These are phyloP conservation scores for Ploceus nigricollis DNA, from an alignment of 2,113 vertebrate genomes.

Conservation along the genomic window DNA sequence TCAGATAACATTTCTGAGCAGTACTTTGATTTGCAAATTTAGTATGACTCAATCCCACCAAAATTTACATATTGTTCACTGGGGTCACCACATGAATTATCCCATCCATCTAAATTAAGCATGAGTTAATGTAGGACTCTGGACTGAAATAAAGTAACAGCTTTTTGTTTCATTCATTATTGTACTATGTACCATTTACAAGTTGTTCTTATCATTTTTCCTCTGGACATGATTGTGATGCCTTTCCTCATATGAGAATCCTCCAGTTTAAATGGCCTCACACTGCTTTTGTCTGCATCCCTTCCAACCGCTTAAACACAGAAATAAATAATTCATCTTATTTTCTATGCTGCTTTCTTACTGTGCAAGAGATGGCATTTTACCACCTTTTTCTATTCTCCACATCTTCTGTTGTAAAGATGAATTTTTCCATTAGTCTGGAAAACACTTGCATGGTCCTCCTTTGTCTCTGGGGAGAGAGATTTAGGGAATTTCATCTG, in stretches of 20 bases:
- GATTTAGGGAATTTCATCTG: not conserved
- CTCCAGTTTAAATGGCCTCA: not conserved
- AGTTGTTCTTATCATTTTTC: not conserved
- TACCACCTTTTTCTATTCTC: not conserved
- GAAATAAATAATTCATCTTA: not conserved
- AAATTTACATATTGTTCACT: not conserved
- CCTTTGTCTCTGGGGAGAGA: not conserved
- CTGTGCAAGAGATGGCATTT: not conserved
- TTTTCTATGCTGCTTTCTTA: not conserved
- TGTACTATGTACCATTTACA: not conserved
- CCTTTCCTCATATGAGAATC: not conserved
- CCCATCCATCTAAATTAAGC: not conserved
- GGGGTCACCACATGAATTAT: not conserved
- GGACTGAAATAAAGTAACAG: not conserved
- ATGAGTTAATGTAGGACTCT: not conserved
- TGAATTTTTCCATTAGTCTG: not conserved
- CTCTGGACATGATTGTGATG: not conserved
- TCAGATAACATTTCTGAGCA: not conserved
- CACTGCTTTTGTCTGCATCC: not conserved
- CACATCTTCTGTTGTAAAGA: not conserved
- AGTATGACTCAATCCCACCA: not conserved
- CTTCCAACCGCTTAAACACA: not conserved
- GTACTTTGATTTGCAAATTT: not conserved
- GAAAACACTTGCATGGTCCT: not conserved
- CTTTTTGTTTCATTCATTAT: not conserved